Percentiles rank a stretch among this genome's conserved stretches.
Conservation (phyloP, 2,113 vertebrate species). For the Pachyramphus minor region DNA sequence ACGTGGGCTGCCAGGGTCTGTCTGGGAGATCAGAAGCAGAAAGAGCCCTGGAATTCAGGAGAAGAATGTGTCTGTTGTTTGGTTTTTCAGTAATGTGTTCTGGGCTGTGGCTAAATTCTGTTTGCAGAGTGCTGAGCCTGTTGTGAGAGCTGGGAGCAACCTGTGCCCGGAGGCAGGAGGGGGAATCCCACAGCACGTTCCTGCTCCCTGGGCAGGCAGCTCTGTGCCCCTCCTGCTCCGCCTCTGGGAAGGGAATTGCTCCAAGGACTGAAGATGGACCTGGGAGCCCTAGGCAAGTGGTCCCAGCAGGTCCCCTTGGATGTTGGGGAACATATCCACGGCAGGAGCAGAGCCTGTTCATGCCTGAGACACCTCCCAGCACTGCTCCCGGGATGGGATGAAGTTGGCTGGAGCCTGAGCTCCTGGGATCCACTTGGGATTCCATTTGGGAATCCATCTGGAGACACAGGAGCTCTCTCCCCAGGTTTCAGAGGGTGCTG, state of each 20-base stretch:
- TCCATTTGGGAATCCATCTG: neutral
- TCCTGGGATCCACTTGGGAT: neutral
- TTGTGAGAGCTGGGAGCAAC: neutral
- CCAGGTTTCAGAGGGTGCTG: neutral
- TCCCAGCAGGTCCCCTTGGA: neutral
- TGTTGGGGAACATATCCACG: neutral
- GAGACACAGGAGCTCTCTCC: neutral
- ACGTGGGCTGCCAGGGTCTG: neutral
- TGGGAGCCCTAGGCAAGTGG: neutral
- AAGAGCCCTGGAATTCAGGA: neutral
- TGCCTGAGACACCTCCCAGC: neutral
- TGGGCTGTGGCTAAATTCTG: neutral
- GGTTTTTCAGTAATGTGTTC: neutral
- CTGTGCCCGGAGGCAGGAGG: rapidly evolving
- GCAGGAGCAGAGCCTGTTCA: neutral
- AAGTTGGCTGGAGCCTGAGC: neutral
- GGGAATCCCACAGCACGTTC: neutral
- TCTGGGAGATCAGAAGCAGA: neutral
- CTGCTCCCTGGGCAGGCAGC: neutral
- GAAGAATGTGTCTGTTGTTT: neutral
- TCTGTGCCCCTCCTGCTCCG: neutral
- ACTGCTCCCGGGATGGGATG: neutral
- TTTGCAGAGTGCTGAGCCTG: neutral
- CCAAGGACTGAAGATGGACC: neutral
- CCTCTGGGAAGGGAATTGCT: neutral